Conservation (phyloP, 2,888 invertebrate species). For the Hirtodrosophila duncani region DNA sequence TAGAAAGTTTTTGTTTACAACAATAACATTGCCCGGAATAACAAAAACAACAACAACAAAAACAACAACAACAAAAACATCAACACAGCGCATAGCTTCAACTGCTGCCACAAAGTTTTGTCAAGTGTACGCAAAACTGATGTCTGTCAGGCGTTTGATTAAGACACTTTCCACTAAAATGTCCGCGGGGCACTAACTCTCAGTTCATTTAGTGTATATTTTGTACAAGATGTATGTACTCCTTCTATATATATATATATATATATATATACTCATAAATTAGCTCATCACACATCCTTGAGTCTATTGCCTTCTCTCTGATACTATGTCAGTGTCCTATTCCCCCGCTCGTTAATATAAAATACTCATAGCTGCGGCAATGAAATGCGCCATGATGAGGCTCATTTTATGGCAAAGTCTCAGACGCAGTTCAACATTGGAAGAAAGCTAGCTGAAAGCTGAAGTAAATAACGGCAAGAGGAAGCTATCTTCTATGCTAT, state of each 20-base stretch:
- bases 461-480: no score
- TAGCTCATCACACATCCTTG: no score
- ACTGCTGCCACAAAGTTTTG: conserved; percentile 11
- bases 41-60: neutral
- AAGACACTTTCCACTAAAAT: conserved; percentile 46
- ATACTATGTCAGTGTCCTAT: no score
- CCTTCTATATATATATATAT: no score
- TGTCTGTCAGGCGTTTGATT: conserved; percentile 54
- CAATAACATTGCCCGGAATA: conserved; percentile 1
- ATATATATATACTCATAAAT: no score
- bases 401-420: conserved; percentile 41
- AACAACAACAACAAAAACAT: conserved; percentile 15
- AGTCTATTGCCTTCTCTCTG: no score
- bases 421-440: neutral
- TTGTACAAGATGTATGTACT: no score
- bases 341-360: no score
- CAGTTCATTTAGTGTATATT: conserved; percentile 54
- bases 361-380: conserved; percentile 32
- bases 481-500: no score
- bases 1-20: no score
- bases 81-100: conserved; percentile 1
- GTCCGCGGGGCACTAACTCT: conserved; percentile 36
- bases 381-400: conserved; percentile 53
- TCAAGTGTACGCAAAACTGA: conserved; percentile 24
- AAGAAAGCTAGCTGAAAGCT: no score